These are phyloP conservation scores for Hormaphis cornu DNA, from an alignment of 1,140 invertebrate genomes.

Conservation along the genomic window DNA sequence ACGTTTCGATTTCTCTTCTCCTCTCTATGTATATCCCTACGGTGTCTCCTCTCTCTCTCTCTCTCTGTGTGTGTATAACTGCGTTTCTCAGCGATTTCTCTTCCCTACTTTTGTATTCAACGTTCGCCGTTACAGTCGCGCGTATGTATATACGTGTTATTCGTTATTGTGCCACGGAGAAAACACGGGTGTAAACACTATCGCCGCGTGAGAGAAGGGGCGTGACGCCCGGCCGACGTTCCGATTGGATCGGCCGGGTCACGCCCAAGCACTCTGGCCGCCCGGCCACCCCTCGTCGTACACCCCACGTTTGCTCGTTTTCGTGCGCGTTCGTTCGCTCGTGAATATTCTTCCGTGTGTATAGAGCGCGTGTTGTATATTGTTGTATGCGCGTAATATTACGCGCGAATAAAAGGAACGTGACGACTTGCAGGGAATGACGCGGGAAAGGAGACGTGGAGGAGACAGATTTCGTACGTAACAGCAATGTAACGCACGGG, in stretches of 20 bases:
- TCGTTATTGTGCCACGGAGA: not conserved
- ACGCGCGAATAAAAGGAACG: too few relatives aligned
- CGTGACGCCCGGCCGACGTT: not conserved
- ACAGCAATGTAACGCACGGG: too few relatives aligned
- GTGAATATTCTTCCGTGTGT: too few relatives aligned
- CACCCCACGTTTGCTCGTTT: too few relatives aligned
- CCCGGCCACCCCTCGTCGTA: not conserved
- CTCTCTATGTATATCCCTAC: too few relatives aligned
- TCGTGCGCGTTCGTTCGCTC: too few relatives aligned
- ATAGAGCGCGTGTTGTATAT: not conserved
- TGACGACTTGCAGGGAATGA: not conserved
- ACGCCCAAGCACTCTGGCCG: not conserved
- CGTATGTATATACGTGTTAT: not conserved
- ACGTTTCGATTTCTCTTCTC: not conserved
- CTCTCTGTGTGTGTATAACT: not conserved
- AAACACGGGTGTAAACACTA: constrained; percentile 16
- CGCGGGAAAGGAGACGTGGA: not conserved
- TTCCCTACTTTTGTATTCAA: not conserved
- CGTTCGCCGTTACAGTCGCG: too few relatives aligned
- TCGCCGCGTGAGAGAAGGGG: not conserved
- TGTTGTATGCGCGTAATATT: not conserved
- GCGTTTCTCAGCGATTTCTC: too few relatives aligned
- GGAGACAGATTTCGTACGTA: not conserved
- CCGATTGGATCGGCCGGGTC: not conserved
- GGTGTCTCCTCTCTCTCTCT: not conserved